Conservation (phyloP, 1,140 invertebrate species). For the Trichonephila clavipes region DNA sequence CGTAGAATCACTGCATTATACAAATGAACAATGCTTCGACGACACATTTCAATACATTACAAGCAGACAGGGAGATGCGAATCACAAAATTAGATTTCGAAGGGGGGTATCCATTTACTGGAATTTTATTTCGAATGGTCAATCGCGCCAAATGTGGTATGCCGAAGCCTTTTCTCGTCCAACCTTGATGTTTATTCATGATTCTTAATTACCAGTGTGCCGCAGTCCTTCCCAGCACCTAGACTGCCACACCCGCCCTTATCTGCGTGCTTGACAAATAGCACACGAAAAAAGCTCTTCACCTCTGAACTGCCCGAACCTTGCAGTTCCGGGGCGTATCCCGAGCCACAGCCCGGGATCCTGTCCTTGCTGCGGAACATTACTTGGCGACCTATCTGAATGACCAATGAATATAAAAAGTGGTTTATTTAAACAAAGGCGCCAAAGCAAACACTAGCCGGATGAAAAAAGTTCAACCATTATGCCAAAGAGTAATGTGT, state of each 20-base stretch:
- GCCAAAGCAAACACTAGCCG: too few species aligned
- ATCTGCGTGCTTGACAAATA: slow-evolving; percentile 75
- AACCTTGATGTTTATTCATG: slow-evolving; percentile 77
- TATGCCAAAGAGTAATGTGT: too few species aligned
- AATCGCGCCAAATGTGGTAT: slow-evolving; percentile 29
- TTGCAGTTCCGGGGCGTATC: slow-evolving; percentile 75
- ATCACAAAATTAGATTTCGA: too few species aligned
- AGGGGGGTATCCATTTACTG: too few species aligned
- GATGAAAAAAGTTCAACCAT: too few species aligned
- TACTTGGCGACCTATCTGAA: slow-evolving; percentile 51
- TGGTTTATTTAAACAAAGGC: too few species aligned
- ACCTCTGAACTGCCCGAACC: slow-evolving; percentile 75
- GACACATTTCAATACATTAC: too few species aligned
- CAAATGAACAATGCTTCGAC: too few species aligned
- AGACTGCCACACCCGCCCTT: slow-evolving; percentile 75
- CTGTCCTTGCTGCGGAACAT: slow-evolving; percentile 46
- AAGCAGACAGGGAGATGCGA: too few species aligned
- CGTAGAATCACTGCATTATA: too few species aligned
- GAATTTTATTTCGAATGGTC: background rate
- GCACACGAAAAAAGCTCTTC: slow-evolving; percentile 72
- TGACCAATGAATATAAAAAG: background rate
- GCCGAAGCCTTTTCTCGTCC: slow-evolving; percentile 23
- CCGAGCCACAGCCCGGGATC: slow-evolving; percentile 79
- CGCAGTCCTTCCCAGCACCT: slow-evolving; percentile 67
- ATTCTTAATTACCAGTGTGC: slow-evolving; percentile 75